Conservation (phyloP, 1,140 invertebrate species). For the Conopomorpha cramerella region DNA sequence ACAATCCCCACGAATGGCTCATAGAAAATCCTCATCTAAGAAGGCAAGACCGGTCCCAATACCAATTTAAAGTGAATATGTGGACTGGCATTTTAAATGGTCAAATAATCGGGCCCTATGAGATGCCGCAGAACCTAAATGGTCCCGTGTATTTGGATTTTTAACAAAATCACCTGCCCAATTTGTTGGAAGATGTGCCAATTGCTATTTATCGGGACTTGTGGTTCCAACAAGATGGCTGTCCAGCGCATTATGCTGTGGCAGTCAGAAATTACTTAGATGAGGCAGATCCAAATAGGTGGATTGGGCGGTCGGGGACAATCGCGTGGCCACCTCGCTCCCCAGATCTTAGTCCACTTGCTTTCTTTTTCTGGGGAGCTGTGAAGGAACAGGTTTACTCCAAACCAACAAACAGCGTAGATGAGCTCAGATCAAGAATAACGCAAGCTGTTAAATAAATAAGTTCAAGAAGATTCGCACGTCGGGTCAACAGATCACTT, state of each 20-base stretch:
- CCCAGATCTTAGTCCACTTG: constrained; percentile 14
- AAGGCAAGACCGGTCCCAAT: not conserved
- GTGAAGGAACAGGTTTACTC: constrained; percentile 13
- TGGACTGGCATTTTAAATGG: constrained; percentile 1
- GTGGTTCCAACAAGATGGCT: constrained; percentile 2
- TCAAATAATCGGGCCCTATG: constrained; percentile 6
- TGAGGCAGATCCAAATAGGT: constrained; percentile 7
- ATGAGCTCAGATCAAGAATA: constrained; percentile 8
- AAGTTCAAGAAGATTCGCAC: constrained; percentile 1
- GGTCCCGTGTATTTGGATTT: constrained; percentile 1
- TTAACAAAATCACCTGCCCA: constrained; percentile 4
- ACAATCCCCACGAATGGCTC: constrained; percentile 3
- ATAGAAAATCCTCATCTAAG: constrained; percentile 1
- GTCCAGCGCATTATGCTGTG: constrained; percentile 5
- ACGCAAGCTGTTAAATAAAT: constrained; percentile 4
- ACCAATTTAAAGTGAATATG: constrained; percentile 5
- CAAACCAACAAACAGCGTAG: constrained; percentile 3
- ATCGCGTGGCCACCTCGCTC: constrained; percentile 13
- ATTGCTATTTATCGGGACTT: not conserved
- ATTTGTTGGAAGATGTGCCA: constrained; percentile 5
- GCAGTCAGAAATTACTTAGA: constrained; percentile 7
- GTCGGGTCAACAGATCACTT: no score
- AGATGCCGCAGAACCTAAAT: constrained; percentile 7
- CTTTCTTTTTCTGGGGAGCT: constrained; percentile 14
- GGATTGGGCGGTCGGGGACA: constrained; percentile 12